phyloP scores from a whole-genome alignment of 2,797 vertebrate genomes.

The Leptatherina wallacei region DNA sequence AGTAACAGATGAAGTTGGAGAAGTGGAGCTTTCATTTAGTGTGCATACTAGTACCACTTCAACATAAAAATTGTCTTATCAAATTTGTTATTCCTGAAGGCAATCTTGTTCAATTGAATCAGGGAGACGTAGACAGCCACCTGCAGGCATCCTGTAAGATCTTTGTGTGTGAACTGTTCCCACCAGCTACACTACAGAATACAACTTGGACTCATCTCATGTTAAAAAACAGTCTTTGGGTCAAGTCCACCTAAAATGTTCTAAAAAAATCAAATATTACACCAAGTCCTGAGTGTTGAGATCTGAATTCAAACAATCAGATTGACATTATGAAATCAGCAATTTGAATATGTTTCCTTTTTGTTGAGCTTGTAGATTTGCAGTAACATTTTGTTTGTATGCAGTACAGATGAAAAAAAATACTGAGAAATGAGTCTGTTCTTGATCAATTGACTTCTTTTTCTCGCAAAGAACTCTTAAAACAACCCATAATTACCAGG shows the following conservation, averaged over 20 bases:
- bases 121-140: slow-evolving; percentile 6
- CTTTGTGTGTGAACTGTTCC: not conserved
- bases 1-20: not conserved
- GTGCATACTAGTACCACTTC: not conserved
- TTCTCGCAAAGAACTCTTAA: too few relatives aligned
- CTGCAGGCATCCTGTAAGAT: slow-evolving; percentile 14
- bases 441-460: not conserved
- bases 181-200: slow-evolving; percentile 3
- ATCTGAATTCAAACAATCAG: too few relatives aligned
- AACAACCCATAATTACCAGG: too few relatives aligned
- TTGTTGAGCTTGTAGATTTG: not conserved
- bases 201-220: slow-evolving; percentile 15
- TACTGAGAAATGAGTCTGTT: not conserved
- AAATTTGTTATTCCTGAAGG: slow-evolving; percentile 29
- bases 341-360: not conserved
- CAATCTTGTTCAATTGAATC: slow-evolving; percentile 22
- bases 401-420: too few relatives aligned
- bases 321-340: too few relatives aligned
- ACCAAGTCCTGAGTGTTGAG: too few relatives aligned
- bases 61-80: slow-evolving; percentile 40
- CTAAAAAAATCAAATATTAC: too few relatives aligned
- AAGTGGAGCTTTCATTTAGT: slow-evolving; percentile 16
- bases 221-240: not conserved
- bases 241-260: not conserved
- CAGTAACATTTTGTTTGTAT: not conserved